A percentile compares a stretch with the other conserved stretches of the same genome.
phyloP scores from a whole-genome alignment of 2,113 vertebrate genomes.

The Symphodus melops region DNA sequence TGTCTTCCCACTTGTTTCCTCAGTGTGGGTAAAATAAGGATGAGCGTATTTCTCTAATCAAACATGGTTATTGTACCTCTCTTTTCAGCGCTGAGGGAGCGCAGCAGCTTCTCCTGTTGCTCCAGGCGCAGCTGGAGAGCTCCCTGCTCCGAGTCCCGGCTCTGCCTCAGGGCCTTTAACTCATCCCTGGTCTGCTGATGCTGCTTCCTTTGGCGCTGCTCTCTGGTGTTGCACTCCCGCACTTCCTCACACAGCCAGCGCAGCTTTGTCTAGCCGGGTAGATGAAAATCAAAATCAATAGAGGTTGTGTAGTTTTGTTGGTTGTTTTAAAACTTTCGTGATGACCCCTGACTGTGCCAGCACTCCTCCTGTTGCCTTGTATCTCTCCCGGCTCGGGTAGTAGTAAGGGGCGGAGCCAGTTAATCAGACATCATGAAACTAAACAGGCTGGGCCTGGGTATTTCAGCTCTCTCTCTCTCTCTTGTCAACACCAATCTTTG shows the following conservation, averaged over 20 bases:
- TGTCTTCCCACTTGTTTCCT: not conserved
- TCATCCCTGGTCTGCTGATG: slow-evolving; percentile 87
- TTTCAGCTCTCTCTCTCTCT: too few relatives aligned
- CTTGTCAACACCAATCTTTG: too few relatives aligned
- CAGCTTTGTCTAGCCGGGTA: slow-evolving; percentile 70
- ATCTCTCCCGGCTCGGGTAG: too few relatives aligned
- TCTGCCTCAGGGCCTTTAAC: slow-evolving; percentile 83
- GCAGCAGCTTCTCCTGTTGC: slow-evolving; percentile 88
- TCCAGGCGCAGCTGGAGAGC: slow-evolving; percentile 86
- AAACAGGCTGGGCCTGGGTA: too few relatives aligned
- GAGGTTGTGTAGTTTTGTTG: not conserved
- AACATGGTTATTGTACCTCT: slow-evolving; percentile 81
- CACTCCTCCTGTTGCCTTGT: too few relatives aligned
- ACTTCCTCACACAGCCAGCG: slow-evolving; percentile 93
- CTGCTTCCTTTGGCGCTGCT: slow-evolving; percentile 82
- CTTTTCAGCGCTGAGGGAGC: slow-evolving; percentile 87
- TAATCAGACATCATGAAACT: too few relatives aligned
- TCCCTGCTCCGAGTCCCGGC: slow-evolving; percentile 84
- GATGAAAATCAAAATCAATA: not conserved
- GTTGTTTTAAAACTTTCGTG: too few relatives aligned
- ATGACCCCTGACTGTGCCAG: too few relatives aligned
- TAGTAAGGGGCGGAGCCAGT: too few relatives aligned
- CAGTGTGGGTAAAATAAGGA: not conserved
- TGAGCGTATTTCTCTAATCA: slow-evolving; percentile 1
- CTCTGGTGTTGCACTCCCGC: slow-evolving; percentile 85